A percentile compares a stretch with the other conserved stretches of the same genome.
Conservation (phyloP, 2,797 vertebrate species). For the Tenualosa ilisha region DNA sequence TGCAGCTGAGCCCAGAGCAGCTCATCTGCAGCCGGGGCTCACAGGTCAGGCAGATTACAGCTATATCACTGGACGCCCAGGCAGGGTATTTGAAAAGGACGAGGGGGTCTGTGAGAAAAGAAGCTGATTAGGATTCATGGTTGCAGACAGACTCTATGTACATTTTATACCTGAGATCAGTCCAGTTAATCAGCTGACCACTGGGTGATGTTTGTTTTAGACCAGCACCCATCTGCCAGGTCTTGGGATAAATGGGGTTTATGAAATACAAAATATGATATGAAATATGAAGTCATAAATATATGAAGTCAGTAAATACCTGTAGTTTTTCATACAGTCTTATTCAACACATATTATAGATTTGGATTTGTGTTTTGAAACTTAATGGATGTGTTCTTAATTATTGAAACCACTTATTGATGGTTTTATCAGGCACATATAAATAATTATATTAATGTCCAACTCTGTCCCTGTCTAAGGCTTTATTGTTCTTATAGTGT, state of each 20-base stretch:
- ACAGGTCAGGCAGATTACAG: neutral
- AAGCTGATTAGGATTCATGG: neutral
- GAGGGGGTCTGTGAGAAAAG: neutral
- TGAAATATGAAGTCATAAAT: too few species aligned
- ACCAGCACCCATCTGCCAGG: neutral
- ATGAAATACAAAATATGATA: too few species aligned
- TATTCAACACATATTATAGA: neutral
- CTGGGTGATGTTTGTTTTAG: neutral
- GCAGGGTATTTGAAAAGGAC: neutral
- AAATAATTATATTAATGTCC: neutral
- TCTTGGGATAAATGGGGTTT: neutral
- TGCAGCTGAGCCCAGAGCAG: neutral
- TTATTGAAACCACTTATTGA: neutral
- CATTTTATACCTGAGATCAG: neutral
- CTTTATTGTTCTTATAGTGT: neutral
- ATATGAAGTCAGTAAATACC: neutral
- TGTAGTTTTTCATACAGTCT: neutral
- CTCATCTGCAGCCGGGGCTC: neutral
- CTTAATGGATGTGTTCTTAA: neutral
- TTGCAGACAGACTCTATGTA: neutral
- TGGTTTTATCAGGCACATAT: neutral
- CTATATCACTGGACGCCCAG: neutral
- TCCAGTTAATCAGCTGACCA: neutral
- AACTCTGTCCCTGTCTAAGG: neutral
- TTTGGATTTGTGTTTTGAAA: neutral